These are phyloP conservation scores for Aptenodytes patagonicus DNA, from an alignment of 2,113 vertebrate genomes.

Conservation along the genomic window DNA sequence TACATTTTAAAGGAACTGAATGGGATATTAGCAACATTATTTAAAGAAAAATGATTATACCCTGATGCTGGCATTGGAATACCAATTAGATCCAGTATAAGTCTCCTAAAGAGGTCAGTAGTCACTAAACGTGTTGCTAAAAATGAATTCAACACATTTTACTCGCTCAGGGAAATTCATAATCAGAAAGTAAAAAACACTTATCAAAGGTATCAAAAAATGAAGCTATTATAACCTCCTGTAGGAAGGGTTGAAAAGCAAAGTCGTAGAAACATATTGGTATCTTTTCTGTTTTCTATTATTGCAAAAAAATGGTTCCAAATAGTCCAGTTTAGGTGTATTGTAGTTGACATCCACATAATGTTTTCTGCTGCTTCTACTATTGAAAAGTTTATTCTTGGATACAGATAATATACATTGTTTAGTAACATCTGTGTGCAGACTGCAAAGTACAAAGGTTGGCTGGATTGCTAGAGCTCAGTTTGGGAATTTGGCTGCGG, in stretches of 20 bases:
- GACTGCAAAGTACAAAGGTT: neutral
- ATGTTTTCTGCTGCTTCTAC: neutral
- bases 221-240: neutral
- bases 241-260: neutral
- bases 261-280: neutral
- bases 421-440: neutral
- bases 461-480: neutral
- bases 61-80: neutral
- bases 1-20: neutral
- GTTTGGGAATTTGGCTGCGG: slow-evolving; percentile 17
- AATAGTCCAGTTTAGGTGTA: neutral
- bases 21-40: neutral
- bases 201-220: neutral
- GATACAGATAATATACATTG: neutral
- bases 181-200: neutral
- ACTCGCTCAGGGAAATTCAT: neutral
- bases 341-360: neutral
- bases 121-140: neutral
- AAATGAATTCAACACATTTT: neutral
- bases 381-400: neutral
- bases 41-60: neutral
- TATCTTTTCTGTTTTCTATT: neutral
- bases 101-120: neutral
- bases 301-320: neutral
- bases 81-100: neutral